Base-by-base conservation (phyloP, 2,113 vertebrate genomes). In the Lepus timidus region DNA sequence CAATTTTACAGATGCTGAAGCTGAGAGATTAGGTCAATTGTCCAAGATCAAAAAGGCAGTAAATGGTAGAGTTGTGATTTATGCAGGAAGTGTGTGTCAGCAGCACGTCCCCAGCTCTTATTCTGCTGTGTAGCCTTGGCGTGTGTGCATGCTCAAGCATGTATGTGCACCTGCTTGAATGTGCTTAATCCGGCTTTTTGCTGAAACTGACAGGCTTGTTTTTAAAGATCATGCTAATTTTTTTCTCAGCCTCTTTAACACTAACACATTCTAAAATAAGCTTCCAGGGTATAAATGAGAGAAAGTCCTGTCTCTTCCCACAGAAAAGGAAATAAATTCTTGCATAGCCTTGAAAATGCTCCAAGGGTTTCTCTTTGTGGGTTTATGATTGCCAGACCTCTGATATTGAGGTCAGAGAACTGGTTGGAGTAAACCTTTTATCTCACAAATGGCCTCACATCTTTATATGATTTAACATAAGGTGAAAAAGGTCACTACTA, bases 381-480 rank as follows among this genome's bases (percentile, higher is more conserved):
- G 65, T 88, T 84, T 96, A 74, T 80, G 79, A 96, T 81, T 27
- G 73, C 29, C 58, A 61, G 65, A 86, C 36, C 85, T 91, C 88
- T 83, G 65, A 88, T 90, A 95, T 68, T 27, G 16, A 62, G 79
- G 85, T 91, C 74, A 95, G 36, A 92, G 68, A 86, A 82, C 1
- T 67, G 51, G 58, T 68, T 65, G 61, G 44, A 91, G 39, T 76
- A 91, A 95, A 74, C 22, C 64, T 83, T 78, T 96, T 80, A 80
- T 86, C 65, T 84, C 61, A 64, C 10, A 76, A 92, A 84, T 52
- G 82, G 55, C 22, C 65, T 86, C 23, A 68, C 6, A 76, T 96
- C 49, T 92, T 95, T 88, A 75, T 71, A 39, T 84, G 88, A 95
- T 94, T 68, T 94, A 75, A 91, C 52, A 80, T 86, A 92, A 75